Evolutionary conservation across 2,888 invertebrate genomes (phyloP).

Genomic region (Tachina lurida): DNA sequence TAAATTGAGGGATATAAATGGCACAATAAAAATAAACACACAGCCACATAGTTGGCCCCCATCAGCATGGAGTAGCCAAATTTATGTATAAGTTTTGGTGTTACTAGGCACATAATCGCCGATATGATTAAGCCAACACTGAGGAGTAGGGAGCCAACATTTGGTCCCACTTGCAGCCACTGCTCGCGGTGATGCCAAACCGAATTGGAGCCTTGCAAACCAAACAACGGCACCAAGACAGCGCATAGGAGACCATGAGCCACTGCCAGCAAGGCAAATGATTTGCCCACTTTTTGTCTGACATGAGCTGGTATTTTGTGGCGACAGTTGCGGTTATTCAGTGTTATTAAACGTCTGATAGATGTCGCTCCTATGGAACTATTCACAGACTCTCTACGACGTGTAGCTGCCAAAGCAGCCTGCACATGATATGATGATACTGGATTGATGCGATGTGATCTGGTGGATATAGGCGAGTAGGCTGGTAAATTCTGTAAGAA

Average conservation of each 20-base stretch:
- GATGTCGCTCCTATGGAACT: slow-evolving; percentile 91
- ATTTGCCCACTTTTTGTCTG: slow-evolving; percentile 80
- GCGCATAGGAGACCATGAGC: slow-evolving; percentile 80
- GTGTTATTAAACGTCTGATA: slow-evolving; percentile 88
- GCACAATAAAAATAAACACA: slow-evolving; percentile 85
- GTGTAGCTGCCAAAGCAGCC: slow-evolving; percentile 81
- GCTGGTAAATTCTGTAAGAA: slow-evolving; percentile 83
- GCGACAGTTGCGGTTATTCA: slow-evolving; percentile 84
- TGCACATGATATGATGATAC: slow-evolving; percentile 82
- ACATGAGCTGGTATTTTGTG: slow-evolving; percentile 82
- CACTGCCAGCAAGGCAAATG: slow-evolving; percentile 80
- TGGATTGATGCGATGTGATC: slow-evolving; percentile 84
- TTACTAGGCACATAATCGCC: slow-evolving; percentile 84
- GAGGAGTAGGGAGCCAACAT: slow-evolving; percentile 86
- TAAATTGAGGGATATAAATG: slow-evolving; percentile 85
- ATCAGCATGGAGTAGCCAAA: slow-evolving; percentile 84
- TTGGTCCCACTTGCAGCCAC: slow-evolving; percentile 82
- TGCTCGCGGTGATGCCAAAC: slow-evolving; percentile 82
- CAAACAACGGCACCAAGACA: slow-evolving; percentile 80
- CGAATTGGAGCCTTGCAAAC: slow-evolving; percentile 82
- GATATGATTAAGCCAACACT: slow-evolving; percentile 86
- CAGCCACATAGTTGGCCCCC: slow-evolving; percentile 84
- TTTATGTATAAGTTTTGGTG: slow-evolving; percentile 84
- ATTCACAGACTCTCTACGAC: slow-evolving; percentile 87
- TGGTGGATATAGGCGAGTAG: slow-evolving; percentile 86